These are phyloP conservation scores for Polydrusus cervinus DNA, from an alignment of 2,888 invertebrate species.

Conservation along the genomic window DNA sequence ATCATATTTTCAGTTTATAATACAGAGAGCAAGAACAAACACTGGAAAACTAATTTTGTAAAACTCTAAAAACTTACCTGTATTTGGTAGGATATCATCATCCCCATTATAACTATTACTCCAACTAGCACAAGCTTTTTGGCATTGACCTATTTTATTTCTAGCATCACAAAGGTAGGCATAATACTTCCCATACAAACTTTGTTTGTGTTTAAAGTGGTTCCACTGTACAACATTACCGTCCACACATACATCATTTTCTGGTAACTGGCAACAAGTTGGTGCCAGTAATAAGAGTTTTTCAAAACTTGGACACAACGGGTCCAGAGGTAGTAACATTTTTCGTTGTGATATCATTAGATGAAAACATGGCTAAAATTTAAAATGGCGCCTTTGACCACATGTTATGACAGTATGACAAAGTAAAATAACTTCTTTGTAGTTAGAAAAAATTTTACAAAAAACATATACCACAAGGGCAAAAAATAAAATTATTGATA, in stretches of 20 bases:
- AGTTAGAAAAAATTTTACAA: no score
- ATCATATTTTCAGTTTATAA: no score
- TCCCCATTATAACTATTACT: constrained; percentile 84
- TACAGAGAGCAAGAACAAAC: no score
- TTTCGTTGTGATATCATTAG: constrained; percentile 78
- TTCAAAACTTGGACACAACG: constrained; percentile 83
- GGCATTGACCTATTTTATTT: constrained; percentile 83
- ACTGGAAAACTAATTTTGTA: background rate
- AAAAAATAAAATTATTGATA: no score
- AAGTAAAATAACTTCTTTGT: no score
- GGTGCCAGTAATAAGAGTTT: constrained; percentile 85
- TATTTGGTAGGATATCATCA: constrained; percentile 62
- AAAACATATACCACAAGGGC: no score
- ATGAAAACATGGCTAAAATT: constrained; percentile 63
- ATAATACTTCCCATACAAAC: constrained; percentile 86
- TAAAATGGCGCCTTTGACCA: background rate
- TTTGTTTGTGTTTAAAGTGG: constrained; percentile 76
- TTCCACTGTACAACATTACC: constrained; percentile 71
- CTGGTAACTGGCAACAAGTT: constrained; percentile 73
- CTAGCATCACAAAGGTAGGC: constrained; percentile 91
- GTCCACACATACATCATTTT: constrained; percentile 60
- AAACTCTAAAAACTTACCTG: constrained; percentile 47
- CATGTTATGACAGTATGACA: no score
- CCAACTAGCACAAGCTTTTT: constrained; percentile 86
- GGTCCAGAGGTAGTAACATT: constrained; percentile 81